Evolutionary conservation across 2,113 vertebrate genomes (phyloP), one percentile per base, ranked within the genome.

Genomic region (Tricholaema leucomelas): DNA sequence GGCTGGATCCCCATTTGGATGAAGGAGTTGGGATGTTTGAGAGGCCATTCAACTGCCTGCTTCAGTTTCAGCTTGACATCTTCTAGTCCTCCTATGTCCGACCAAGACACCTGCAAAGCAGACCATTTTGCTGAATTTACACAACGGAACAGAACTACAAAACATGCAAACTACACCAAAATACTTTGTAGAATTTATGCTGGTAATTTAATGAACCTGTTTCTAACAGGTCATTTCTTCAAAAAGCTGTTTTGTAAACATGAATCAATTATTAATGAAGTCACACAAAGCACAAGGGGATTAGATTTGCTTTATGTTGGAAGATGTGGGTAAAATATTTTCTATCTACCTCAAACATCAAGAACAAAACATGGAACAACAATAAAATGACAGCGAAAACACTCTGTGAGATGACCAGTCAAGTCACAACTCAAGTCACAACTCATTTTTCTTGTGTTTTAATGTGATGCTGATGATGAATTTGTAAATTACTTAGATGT

Each of bases 31-130:
- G 99, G 99, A 93, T 99, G 98, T 77, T 97, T 98, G 89, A 99
- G 97, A 25, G 99, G 99, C 99, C 99, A 99, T 83, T 99, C 99
- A 71, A 99, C 98, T 3, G 99, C 98, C 93, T 99, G 99, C 91
- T 98, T 98, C 96, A 99, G 96, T 66, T 99, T 99, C 90, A 99
- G 92, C 96, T 99, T 99, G 95, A 99, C 97, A 5, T 98, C 97
- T 94, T 99, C 98, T 95, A 99, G 97, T n/a, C 99, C 99, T 52
- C 99, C 99, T 25, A 99, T 98, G 81, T 99, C 99, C n/a, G 98
- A 98, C 99, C 99, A 99, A 71, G 97, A 97, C 4, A 99, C 98
- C 99, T 99, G 95, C 23, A 95, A 95, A 91, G 86, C 12, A 96
- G 46, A 94, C 9, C 19, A 48, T 73, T 80, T 78, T 73, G 28